Percentiles rank a stretch among this genome's conserved stretches.
phyloP scores from a whole-genome alignment of 2,113 vertebrate genomes.

The Eptesicus fuscus region DNA sequence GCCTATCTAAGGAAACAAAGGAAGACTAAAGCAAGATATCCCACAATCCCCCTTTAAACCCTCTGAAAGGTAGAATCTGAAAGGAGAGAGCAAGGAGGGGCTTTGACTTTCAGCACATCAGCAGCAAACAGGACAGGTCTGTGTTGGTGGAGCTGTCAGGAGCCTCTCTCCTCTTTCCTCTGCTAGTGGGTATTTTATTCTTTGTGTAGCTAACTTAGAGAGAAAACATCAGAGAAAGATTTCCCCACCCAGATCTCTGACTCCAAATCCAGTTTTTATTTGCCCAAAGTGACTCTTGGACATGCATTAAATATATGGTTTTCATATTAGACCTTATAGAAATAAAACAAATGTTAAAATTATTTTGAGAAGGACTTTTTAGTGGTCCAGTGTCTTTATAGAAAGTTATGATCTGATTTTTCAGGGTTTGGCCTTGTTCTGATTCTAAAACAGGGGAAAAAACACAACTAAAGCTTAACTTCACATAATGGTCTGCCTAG shows the following conservation, averaged over 20 bases:
- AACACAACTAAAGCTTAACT: background rate
- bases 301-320: background rate
- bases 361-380: background rate
- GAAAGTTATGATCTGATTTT: background rate
- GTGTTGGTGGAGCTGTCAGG: background rate
- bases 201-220: background rate
- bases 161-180: background rate
- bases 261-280: background rate
- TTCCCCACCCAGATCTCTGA: background rate
- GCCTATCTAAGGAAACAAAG: background rate
- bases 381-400: background rate
- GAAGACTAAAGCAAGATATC: background rate
- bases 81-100: background rate
- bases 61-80: background rate
- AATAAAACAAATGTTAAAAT: background rate
- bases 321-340: background rate
- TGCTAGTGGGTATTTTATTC: background rate
- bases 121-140: background rate
- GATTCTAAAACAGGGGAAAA: background rate
- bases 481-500: accelerated
- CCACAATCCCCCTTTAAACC: background rate
- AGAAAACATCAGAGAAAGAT: background rate
- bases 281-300: background rate
- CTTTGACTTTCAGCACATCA: background rate
- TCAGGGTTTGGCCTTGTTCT: background rate